Evolutionary conservation across 1,140 invertebrate species (phyloP).

Genomic region (Philotrypesis tridentata): DNA sequence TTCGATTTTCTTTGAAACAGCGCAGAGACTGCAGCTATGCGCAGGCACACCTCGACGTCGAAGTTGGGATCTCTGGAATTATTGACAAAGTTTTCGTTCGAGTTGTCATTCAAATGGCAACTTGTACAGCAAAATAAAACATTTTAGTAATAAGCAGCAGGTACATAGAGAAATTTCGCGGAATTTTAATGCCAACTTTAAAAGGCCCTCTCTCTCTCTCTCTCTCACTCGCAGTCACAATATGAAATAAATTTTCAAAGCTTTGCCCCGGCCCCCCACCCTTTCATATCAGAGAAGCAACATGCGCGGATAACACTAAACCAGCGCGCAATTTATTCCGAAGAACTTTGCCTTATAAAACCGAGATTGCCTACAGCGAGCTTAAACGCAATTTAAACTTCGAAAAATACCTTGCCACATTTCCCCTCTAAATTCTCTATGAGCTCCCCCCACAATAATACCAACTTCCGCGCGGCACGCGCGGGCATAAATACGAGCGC

Average conservation of each 20-base stretch:
- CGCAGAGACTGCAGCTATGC: too few species aligned
- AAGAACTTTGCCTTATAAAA: conserved; percentile 8
- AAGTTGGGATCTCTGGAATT: too few species aligned
- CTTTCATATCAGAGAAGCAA: background rate
- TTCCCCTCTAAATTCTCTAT: conserved; percentile 13
- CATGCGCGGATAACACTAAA: background rate
- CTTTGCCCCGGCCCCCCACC: background rate
- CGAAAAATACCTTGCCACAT: conserved; percentile 17
- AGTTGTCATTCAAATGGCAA: too few species aligned
- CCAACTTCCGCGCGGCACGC: background rate
- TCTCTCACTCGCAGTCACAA: background rate
- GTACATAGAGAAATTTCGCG: background rate
- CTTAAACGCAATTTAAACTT: conserved; percentile 16
- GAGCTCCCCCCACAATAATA: conserved; percentile 1
- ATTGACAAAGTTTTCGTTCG: too few species aligned
- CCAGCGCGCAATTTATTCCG: background rate
- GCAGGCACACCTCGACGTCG: too few species aligned
- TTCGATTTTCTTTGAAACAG: too few species aligned
- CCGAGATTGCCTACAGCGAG: conserved; percentile 9
- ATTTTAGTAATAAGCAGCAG: too few species aligned
- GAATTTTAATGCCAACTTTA: background rate
- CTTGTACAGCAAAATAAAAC: too few species aligned
- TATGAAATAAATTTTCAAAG: background rate
- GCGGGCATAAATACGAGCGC: background rate
- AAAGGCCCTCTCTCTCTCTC: too few species aligned